A percentile compares a stretch with the other conserved stretches of the same genome.
phyloP scores from a whole-genome alignment of 2,888 invertebrate species.

The Ectemnius lituratus region DNA sequence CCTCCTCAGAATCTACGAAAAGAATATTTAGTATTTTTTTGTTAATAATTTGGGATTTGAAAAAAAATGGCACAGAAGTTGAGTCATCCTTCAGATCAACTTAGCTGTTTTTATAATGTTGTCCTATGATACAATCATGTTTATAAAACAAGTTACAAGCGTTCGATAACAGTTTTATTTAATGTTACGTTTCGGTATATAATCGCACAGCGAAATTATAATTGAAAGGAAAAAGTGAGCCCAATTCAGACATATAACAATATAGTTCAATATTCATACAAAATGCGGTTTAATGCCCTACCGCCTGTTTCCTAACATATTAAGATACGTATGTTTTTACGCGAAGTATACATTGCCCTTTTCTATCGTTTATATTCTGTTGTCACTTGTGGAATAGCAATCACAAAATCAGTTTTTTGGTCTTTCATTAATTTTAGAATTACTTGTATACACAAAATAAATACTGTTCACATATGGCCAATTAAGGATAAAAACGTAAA shows the following conservation, averaged over 20 bases:
- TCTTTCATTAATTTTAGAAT: too few species aligned
- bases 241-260: background rate
- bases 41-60: too few species aligned
- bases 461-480: too few species aligned
- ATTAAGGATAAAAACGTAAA: too few species aligned
- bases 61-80: too few species aligned
- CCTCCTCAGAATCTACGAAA: too few species aligned
- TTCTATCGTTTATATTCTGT: conserved; percentile 22
- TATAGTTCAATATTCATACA: background rate
- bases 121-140: background rate
- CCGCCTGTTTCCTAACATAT: too few species aligned
- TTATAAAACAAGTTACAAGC: conserved; percentile 8
- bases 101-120: too few species aligned
- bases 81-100: too few species aligned
- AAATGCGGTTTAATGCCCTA: too few species aligned
- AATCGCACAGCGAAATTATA: background rate
- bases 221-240: conserved; percentile 13
- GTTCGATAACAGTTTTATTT: conserved; percentile 12
- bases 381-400: conserved; percentile 16
- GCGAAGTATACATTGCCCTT: conserved; percentile 32
- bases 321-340: background rate
- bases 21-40: too few species aligned
- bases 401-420: background rate
- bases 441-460: too few species aligned
- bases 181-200: conserved; percentile 14